Conservation (phyloP, 2,113 vertebrate species). For the Hemibagrus wyckioides region DNA sequence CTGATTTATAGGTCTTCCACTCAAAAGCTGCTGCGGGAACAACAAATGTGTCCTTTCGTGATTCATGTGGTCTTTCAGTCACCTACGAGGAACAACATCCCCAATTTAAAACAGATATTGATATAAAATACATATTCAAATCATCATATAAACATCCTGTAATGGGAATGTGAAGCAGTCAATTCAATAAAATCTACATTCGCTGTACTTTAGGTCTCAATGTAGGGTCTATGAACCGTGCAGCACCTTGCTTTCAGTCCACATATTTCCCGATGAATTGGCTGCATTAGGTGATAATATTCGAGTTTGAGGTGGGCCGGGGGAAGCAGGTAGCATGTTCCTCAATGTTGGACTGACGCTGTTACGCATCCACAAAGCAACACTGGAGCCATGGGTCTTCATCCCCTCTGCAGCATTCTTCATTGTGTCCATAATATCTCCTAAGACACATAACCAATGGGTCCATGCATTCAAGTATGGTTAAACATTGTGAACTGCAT, state of each 20-base stretch:
- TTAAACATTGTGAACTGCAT: background rate
- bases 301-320: constrained; percentile 51
- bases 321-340: constrained; percentile 64
- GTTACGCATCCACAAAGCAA: constrained; percentile 72
- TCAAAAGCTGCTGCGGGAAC: constrained; percentile 74
- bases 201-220: background rate
- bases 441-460: constrained; percentile 53
- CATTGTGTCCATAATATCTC: constrained; percentile 71
- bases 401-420: constrained; percentile 74
- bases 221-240: background rate
- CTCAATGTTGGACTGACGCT: constrained; percentile 66
- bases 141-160: background rate
- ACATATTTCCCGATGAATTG: constrained; percentile 50
- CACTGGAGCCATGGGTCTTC: constrained; percentile 68
- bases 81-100: constrained; percentile 66
- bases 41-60: constrained; percentile 68
- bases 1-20: constrained; percentile 75
- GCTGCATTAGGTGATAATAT: constrained; percentile 49
- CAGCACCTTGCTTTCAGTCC: constrained; percentile 59
- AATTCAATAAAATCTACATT: background rate
- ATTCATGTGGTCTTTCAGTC: constrained; percentile 63
- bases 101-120: background rate
- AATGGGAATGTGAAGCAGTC: background rate
- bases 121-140: background rate
- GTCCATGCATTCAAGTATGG: background rate